Conservation (phyloP, 2,888 invertebrate species). For the Apodemia duryi region DNA sequence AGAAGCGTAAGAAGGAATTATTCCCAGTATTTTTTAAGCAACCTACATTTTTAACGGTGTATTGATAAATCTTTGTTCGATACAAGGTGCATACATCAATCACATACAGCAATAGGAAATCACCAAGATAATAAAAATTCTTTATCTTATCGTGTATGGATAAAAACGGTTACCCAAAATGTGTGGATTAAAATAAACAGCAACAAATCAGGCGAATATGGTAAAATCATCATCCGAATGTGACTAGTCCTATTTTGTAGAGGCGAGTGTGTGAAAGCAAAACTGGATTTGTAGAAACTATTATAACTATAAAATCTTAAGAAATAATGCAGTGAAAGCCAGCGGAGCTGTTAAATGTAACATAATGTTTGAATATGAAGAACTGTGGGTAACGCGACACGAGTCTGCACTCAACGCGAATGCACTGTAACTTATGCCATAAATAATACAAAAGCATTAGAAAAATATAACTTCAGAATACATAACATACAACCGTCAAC, state of each 20-base stretch:
- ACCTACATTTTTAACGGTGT: too few species aligned
- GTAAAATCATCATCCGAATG: background rate
- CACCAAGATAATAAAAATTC: too few species aligned
- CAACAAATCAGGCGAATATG: too few species aligned
- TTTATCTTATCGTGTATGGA: too few species aligned
- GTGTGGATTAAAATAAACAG: too few species aligned
- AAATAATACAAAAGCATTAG: constrained; percentile 11
- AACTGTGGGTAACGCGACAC: background rate
- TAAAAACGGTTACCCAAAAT: too few species aligned
- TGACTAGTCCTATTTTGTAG: background rate
- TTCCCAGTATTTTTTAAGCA: too few species aligned
- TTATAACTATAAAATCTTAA: background rate
- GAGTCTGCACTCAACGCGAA: constrained; percentile 1
- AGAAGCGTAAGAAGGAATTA: too few species aligned
- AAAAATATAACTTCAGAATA: background rate
- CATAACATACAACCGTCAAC: background rate
- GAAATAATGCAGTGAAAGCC: background rate
- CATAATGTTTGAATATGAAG: constrained; percentile 9
- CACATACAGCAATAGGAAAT: too few species aligned
- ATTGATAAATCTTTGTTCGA: too few species aligned
- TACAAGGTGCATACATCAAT: too few species aligned
- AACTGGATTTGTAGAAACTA: background rate
- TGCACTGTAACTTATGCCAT: constrained; percentile 5
- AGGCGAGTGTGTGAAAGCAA: background rate
- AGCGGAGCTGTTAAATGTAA: background rate